phyloP scores from a whole-genome alignment of 1,140 invertebrate genomes.

The Dendroctonus ponderosae region DNA sequence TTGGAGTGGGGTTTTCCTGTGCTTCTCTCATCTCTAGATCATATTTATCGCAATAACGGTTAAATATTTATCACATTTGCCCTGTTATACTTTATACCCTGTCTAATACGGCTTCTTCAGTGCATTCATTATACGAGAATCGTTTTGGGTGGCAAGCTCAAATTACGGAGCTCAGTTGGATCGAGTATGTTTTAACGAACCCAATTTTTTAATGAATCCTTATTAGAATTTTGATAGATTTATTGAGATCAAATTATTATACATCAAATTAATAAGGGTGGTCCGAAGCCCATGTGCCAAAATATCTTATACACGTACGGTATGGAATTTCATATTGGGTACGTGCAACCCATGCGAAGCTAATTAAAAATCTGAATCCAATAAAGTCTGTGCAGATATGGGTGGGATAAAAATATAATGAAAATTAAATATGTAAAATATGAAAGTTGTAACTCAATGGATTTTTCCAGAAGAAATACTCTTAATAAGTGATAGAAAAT shows the following conservation, averaged over 20 bases:
- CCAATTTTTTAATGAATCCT: conserved; percentile 23
- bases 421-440: not conserved
- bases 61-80: no score
- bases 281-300: conserved; percentile 11
- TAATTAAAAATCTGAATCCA: not conserved
- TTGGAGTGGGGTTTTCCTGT: no score
- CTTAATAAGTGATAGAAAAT: not conserved
- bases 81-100: no score
- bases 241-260: not conserved
- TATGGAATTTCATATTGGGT: not conserved
- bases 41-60: no score
- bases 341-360: not conserved
- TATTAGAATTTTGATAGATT: conserved; percentile 19
- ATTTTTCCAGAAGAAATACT: not conserved
- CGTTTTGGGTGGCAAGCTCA: conserved; percentile 15
- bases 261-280: conserved; percentile 11
- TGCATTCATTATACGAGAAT: not conserved
- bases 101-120: conserved; percentile 1
- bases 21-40: no score
- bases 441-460: not conserved
- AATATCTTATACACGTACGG: not conserved
- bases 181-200: not conserved
- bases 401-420: no score
- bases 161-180: not conserved
- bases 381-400: not conserved